Percentiles rank a stretch among this genome's conserved stretches.
Conservation (phyloP, 2,113 vertebrate genomes). For the Morphnarchus princeps region DNA sequence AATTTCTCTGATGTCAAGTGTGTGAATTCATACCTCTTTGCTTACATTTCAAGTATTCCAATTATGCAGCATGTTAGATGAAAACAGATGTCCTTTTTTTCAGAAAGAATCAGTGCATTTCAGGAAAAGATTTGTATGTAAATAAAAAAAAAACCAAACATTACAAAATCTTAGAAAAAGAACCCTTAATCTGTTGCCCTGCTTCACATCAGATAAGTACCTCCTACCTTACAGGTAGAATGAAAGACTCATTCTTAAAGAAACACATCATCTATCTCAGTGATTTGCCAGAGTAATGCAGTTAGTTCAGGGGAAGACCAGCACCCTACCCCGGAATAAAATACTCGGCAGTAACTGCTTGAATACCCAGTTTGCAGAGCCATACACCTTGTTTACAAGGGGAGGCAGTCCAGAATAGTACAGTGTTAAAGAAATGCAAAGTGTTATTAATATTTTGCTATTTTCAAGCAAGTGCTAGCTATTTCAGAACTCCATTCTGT, state of each 20-base stretch:
- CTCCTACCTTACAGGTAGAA: not conserved
- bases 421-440: not conserved
- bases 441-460: not conserved
- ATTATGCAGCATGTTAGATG: not conserved
- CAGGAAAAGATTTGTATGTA: not conserved
- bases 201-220: not conserved
- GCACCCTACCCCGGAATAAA: not conserved
- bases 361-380: not conserved
- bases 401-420: not conserved
- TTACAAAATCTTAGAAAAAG: not conserved
- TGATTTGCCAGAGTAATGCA: not conserved
- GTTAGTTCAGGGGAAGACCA: not conserved
- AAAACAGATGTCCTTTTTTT: not conserved
- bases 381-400: accelerated
- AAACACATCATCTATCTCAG: not conserved
- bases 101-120: not conserved
- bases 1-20: not conserved
- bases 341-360: not conserved
- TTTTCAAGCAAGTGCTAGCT: not conserved
- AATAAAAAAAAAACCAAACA: not conserved
- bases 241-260: not conserved
- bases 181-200: not conserved
- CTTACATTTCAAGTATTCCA: not conserved
- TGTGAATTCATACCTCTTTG: not conserved
- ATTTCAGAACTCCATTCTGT: not conserved